phyloP scores from a whole-genome alignment of 2,888 invertebrate genomes.

The Heliconius ismenius region DNA sequence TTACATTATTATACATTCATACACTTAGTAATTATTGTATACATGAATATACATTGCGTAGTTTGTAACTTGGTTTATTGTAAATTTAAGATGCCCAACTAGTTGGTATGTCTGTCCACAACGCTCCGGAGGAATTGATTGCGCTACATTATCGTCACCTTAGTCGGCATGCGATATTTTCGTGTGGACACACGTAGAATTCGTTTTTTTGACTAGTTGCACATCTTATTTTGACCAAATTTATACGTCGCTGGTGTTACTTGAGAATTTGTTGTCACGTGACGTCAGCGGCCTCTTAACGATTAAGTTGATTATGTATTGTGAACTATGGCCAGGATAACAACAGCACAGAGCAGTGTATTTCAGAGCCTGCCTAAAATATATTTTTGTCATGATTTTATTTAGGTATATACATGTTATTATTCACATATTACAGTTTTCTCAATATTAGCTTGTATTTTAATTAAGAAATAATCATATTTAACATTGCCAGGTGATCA shows the following conservation, averaged over 20 bases:
- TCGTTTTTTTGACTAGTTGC: slow-evolving; percentile 68
- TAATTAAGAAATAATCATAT: slow-evolving; percentile 84
- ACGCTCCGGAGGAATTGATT: slow-evolving; percentile 65
- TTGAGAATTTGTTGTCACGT: slow-evolving; percentile 73
- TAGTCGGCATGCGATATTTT: slow-evolving; percentile 50
- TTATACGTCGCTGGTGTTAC: slow-evolving; percentile 69
- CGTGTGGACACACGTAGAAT: slow-evolving; percentile 62
- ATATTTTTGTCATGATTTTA: slow-evolving; percentile 83
- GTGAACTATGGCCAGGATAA: slow-evolving; percentile 80
- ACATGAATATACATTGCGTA: slow-evolving; percentile 81
- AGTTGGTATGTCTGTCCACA: slow-evolving; percentile 61
- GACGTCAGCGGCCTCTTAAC: slow-evolving; percentile 70
- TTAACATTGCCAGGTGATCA: slow-evolving; percentile 83
- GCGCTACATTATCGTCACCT: slow-evolving; percentile 53
- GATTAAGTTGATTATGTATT: slow-evolving; percentile 72
- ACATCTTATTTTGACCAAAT: slow-evolving; percentile 79
- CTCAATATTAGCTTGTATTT: slow-evolving; percentile 84
- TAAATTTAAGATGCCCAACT: slow-evolving; percentile 79
- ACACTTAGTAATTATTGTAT: slow-evolving; percentile 80
- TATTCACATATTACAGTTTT: slow-evolving; percentile 83
- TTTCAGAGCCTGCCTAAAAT: slow-evolving; percentile 81
- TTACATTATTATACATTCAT: slow-evolving; percentile 79
- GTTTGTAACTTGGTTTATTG: slow-evolving; percentile 80
- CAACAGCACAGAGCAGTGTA: slow-evolving; percentile 79
- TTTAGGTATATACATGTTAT: slow-evolving; percentile 83